These are phyloP conservation scores for Chloropsis hardwickii DNA, from an alignment of 2,113 vertebrate species.

Conservation along the genomic window DNA sequence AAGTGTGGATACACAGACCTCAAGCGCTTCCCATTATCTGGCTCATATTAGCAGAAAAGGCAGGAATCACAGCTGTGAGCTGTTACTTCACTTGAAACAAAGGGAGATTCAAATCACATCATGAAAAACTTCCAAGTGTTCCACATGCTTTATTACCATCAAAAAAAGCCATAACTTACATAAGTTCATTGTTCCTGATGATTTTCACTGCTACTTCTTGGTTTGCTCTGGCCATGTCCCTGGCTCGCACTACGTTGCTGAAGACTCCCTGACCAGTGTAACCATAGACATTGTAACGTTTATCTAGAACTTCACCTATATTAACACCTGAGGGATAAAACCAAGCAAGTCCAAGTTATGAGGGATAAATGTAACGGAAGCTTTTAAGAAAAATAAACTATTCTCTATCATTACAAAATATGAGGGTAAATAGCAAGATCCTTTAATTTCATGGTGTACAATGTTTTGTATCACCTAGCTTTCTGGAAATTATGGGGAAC, in stretches of 20 bases:
- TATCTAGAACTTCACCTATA: conserved; percentile 96
- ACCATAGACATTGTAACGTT: conserved; percentile 96
- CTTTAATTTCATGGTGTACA: background rate
- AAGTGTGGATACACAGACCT: background rate
- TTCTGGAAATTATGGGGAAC: background rate
- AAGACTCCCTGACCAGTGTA: conserved; percentile 99
- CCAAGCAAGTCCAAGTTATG: background rate
- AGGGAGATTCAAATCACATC: conserved; percentile 22
- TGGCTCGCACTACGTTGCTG: conserved; percentile 95
- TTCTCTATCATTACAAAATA: background rate
- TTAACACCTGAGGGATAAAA: conserved; percentile 84
- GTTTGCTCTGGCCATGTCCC: conserved; percentile 93
- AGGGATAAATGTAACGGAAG: background rate
- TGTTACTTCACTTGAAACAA: conserved; percentile 40
- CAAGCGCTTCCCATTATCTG: background rate
- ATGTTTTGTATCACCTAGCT: background rate
- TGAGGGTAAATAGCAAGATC: background rate
- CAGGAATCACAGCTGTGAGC: conserved; percentile 26
- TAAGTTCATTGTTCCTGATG: conserved; percentile 98
- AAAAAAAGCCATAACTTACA: conserved; percentile 76
- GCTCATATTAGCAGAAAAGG: conserved; percentile 29
- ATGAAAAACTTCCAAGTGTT: background rate
- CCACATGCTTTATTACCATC: background rate
- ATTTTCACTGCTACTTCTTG: conserved; percentile 99
- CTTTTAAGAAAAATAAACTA: background rate